These are phyloP conservation scores for Bostrychus sinensis DNA, from an alignment of 2,113 vertebrate genomes.

Conservation along the genomic window DNA sequence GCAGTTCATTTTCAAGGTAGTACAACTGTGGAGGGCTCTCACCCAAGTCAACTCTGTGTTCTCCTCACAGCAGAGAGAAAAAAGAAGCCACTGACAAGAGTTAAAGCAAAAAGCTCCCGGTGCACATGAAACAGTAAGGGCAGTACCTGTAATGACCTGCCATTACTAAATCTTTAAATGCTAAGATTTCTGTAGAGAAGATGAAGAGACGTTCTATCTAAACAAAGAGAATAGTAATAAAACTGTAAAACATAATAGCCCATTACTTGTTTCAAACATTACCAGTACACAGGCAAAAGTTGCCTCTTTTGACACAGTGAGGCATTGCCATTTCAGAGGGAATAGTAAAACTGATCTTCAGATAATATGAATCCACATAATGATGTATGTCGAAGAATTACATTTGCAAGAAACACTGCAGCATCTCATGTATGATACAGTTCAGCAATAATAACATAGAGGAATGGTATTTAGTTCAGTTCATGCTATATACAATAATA, in stretches of 20 bases:
- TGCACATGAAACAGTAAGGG: conserved; percentile 34
- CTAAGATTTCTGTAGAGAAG: conserved; percentile 13
- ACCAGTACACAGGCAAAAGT: too few relatives aligned
- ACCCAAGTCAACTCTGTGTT: conserved; percentile 47
- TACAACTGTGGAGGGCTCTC: conserved; percentile 36
- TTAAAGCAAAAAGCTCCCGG: conserved; percentile 34
- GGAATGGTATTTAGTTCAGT: conserved; percentile 27
- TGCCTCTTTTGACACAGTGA: too few relatives aligned
- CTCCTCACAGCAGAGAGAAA: conserved; percentile 31
- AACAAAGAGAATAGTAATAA: conserved; percentile 8
- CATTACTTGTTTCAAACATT: too few relatives aligned
- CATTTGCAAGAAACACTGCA: too few relatives aligned
- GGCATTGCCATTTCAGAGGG: too few relatives aligned
- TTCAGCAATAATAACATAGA: conserved; percentile 31
- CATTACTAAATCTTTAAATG: conserved; percentile 11
- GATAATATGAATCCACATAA: too few relatives aligned
- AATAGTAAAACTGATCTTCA: too few relatives aligned
- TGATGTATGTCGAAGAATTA: too few relatives aligned
- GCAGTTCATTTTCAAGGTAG: conserved; percentile 73
- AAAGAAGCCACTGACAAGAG: conserved; percentile 12
- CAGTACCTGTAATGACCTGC: conserved; percentile 33
- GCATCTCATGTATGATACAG: background rate
- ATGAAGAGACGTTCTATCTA: conserved; percentile 12
- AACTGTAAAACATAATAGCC: too few relatives aligned
- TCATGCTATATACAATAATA: conserved; percentile 40